Percentiles rank a stretch among this genome's conserved stretches.
Evolutionary conservation across 2,797 vertebrate genomes (phyloP).

Genomic region (Halcyon badia): DNA sequence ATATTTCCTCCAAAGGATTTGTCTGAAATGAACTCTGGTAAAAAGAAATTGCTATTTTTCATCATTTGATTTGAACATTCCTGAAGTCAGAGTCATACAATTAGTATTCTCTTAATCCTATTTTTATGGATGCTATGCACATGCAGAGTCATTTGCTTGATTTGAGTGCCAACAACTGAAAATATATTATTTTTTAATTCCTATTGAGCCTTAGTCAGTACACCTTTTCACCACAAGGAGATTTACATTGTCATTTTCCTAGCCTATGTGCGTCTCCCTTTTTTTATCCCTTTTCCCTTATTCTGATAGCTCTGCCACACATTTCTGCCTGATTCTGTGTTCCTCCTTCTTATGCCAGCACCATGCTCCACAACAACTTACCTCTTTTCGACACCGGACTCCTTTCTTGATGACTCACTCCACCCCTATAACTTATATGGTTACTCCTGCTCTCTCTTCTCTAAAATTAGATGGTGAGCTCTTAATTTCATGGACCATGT

Average conservation of each 20-base stretch:
- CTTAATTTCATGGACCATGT: conserved; percentile 56
- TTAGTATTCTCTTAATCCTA: background rate
- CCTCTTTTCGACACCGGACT: background rate
- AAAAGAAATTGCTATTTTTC: conserved; percentile 13
- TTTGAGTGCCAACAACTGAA: background rate
- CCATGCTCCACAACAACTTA: background rate
- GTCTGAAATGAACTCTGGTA: conserved; percentile 1
- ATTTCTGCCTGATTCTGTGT: background rate
- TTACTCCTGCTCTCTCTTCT: background rate
- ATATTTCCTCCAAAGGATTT: background rate
- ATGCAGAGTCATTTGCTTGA: background rate
- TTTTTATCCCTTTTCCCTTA: background rate
- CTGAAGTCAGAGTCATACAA: background rate
- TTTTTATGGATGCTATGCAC: background rate
- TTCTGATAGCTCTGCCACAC: background rate
- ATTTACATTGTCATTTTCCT: background rate
- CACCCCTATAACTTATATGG: background rate
- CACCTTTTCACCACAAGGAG: background rate
- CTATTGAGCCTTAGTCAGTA: background rate
- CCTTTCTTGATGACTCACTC: background rate
- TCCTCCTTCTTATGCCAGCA: background rate
- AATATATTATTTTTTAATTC: background rate
- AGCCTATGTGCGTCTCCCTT: rapidly evolving
- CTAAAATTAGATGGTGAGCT: conserved; percentile 36
- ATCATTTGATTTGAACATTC: background rate